Base-by-base conservation (phyloP, 2,113 vertebrate genomes). In the Boleophthalmus pectinirostris region DNA sequence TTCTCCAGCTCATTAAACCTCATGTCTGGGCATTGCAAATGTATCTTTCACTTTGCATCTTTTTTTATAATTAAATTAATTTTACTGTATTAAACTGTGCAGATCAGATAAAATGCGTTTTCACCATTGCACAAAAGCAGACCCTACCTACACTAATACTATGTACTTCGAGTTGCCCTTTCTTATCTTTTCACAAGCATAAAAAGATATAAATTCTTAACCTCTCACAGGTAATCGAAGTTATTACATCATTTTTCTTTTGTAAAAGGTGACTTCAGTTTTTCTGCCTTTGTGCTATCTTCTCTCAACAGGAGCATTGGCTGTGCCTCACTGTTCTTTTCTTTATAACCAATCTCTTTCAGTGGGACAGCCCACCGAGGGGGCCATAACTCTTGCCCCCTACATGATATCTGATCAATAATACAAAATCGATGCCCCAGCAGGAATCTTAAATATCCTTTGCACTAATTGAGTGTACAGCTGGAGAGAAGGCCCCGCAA, bases 401-500 rank as follows among this genome's bases (percentile, higher is more conserved):
- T 64, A 69, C 45, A 47, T 29, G 65, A 56, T 63, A 61, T 68
- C 75, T 78, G 75, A 54, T 84, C 72, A 72, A 69, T 82, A 70
- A 83, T 57, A 74, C 15, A 66, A 82, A 77, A 81, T 81, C 81
- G 20, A 81, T 49, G 20, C 14, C 63, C 63, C 63, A 14, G 72
- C 74, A 73, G 75, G 78, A 11, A 47, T 71, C 73, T 75, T 70
- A 56, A 82, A 66, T 24, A 46, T 45, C 24, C 47, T 33, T 51
- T 66, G 65, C n/a, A 35, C 58, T 78, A 68, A 82, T 57, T 51
- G 64, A 74, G 54, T 58, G 67, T 25, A 65, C 51, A 66, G 49
- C 65, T 57, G 71, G 63, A 79, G 70, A 53, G 53, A 45, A 72
- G 65, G 68, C 73, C 45, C 24, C 43, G 60, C 49, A 69, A 70